Percentiles rank a stretch among this genome's conserved stretches.
Conservation (phyloP, 64 coral and sea anemone genomes). For the Anthopleura sola region DNA sequence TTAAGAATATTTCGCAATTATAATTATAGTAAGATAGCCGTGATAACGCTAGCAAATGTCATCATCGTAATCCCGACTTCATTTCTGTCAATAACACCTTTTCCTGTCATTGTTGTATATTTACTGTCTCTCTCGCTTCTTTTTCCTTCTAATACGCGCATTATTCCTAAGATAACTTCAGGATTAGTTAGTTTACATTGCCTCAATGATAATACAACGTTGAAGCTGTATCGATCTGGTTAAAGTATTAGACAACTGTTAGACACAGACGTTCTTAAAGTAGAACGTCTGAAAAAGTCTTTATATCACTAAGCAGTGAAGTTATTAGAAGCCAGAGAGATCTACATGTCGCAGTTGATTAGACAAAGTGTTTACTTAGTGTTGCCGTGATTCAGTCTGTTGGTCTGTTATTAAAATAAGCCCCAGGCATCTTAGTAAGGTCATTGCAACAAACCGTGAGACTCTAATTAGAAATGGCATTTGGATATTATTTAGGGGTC, state of each 20-base stretch:
- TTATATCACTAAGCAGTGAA: not conserved
- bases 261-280: not conserved
- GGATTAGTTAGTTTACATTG: constrained; percentile 12
- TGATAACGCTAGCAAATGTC: not conserved
- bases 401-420: constrained; percentile 5
- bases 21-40: not conserved
- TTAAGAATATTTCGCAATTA: constrained; percentile 2
- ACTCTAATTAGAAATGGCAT: not conserved
- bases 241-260: not conserved
- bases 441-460: not conserved
- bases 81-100: not conserved
- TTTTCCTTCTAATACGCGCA: not conserved
- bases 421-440: not conserved
- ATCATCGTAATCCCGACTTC: not conserved
- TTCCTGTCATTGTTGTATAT: not conserved
- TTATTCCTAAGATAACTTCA: not conserved
- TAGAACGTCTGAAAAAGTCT: not conserved
- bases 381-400: not conserved
- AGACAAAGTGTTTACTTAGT: not conserved
- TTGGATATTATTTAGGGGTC: not conserved
- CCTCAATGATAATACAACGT: not conserved
- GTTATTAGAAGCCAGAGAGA: not conserved
- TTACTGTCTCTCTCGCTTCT: not conserved
- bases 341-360: not conserved
- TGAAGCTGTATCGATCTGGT: not conserved